phyloP scores from a whole-genome alignment of 2,888 invertebrate species.

The Pyrrhopygopsis socrates region DNA sequence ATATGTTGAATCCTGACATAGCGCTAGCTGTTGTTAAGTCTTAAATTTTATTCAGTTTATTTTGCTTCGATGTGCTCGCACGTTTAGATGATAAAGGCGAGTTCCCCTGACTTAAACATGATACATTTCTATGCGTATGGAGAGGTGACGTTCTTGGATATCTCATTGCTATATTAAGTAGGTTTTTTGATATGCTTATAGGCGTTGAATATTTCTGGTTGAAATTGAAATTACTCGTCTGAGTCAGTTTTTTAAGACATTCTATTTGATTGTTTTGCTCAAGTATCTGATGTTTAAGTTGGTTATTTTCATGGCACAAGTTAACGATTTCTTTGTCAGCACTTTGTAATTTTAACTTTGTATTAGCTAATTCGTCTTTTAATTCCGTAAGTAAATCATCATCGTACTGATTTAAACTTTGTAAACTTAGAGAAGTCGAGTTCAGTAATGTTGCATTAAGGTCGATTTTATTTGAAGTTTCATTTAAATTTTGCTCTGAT shows the following conservation, averaged over 20 bases:
- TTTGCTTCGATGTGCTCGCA: too few relatives aligned
- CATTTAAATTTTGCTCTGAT: too few relatives aligned
- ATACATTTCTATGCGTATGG: not conserved
- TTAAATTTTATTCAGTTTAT: too few relatives aligned
- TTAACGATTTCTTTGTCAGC: not conserved
- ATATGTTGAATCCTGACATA: too few relatives aligned
- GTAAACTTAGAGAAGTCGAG: not conserved
- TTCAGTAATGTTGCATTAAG: not conserved
- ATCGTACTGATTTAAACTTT: not conserved
- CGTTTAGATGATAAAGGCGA: too few relatives aligned
- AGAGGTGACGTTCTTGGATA: not conserved
- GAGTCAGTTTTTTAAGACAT: not conserved
- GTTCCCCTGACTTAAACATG: too few relatives aligned
- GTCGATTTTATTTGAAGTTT: too few relatives aligned
- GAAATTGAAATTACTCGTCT: too few relatives aligned
- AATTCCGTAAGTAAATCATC: not conserved
- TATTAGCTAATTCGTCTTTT: not conserved
- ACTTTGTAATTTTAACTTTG: not conserved
- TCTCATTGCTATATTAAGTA: not conserved
- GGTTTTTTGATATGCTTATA: not conserved
- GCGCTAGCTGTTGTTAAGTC: too few relatives aligned
- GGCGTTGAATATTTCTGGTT: not conserved
- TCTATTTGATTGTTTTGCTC: not conserved
- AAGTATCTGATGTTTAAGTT: not conserved
- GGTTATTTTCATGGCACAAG: not conserved